A percentile compares a stretch with the other conserved stretches of the same genome.
Conservation (phyloP, 2,113 vertebrate species). For the Empidonax traillii region DNA sequence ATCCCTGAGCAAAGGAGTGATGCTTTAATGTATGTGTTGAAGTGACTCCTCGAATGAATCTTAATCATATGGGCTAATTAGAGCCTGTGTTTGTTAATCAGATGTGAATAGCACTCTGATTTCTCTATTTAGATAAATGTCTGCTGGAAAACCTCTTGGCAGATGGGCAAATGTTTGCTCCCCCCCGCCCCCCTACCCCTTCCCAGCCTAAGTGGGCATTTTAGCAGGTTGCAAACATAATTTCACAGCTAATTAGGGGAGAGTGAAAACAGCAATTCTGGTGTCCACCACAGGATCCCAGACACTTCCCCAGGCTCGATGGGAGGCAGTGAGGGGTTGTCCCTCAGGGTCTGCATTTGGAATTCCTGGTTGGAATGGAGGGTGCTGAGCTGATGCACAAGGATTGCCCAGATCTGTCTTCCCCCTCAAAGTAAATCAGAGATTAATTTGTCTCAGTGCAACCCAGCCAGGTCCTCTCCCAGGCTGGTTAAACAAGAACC, state of each 20-base stretch:
- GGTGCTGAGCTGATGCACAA: rapidly evolving
- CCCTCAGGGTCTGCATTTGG: background rate
- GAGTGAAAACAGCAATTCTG: background rate
- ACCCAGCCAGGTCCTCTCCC: background rate
- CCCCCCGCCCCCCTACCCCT: background rate
- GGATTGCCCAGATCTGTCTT: background rate
- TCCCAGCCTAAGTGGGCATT: slow-evolving; percentile 34
- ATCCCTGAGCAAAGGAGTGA: background rate
- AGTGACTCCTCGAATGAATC: slow-evolving; percentile 35
- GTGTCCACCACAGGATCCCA: background rate
- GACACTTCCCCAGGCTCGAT: background rate
- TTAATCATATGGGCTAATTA: slow-evolving; percentile 47
- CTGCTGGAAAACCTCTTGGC: slow-evolving; percentile 32
- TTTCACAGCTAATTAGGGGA: background rate
- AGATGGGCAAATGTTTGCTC: slow-evolving; percentile 25
- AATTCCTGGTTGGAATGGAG: background rate
- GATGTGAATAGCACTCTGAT: slow-evolving; percentile 52
- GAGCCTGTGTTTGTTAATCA: slow-evolving; percentile 55
- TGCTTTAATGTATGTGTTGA: background rate
- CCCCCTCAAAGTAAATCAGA: background rate
- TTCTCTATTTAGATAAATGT: slow-evolving; percentile 40
- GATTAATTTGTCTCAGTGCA: background rate
- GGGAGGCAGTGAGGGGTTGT: background rate
- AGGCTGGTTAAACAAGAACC: background rate
- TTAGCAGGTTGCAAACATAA: background rate